Conservation (phyloP, 2,888 invertebrate genomes). For the Scaptodrosophila latifasciaeformis region DNA sequence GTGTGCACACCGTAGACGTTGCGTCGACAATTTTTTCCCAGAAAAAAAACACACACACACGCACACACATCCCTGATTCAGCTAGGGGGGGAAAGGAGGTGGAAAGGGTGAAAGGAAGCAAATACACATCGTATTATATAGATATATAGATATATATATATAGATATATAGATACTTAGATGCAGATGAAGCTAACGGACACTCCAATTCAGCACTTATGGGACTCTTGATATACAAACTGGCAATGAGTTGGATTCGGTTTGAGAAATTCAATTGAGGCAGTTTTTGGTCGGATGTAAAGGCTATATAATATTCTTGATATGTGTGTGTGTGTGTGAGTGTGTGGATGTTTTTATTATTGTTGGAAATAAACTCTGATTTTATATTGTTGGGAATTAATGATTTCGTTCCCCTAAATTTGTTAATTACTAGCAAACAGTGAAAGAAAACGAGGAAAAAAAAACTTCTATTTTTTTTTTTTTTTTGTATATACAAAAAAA, state of each 20-base stretch:
- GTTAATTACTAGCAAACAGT: constrained; percentile 69
- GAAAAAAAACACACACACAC: constrained; percentile 49
- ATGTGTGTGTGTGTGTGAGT: constrained; percentile 11
- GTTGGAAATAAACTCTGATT: constrained; percentile 66
- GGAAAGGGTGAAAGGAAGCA: no score
- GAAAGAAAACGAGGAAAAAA: no score
- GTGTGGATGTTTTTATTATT: constrained; percentile 55
- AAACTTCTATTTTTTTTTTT: no score
- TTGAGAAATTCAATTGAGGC: no score
- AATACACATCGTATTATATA: no score
- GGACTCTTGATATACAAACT: constrained; percentile 48
- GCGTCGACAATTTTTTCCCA: constrained; percentile 72
- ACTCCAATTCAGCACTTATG: constrained; percentile 50
- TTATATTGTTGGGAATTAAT: constrained; percentile 65
- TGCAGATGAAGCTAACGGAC: constrained; percentile 16
- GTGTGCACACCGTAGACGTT: constrained; percentile 59
- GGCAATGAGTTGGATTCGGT: no score
- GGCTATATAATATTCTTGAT: no score
- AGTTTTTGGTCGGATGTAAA: no score
- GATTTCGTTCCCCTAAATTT: constrained; percentile 69
- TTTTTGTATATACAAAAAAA: constrained; percentile 70
- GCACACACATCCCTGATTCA: constrained; percentile 18
- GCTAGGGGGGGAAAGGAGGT: no score
- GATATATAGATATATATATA: no score
- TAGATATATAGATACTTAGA: no score